Percentiles rank a stretch among this genome's conserved stretches.
Conservation (phyloP, 2,888 invertebrate genomes). For the Helobdella robusta region DNA sequence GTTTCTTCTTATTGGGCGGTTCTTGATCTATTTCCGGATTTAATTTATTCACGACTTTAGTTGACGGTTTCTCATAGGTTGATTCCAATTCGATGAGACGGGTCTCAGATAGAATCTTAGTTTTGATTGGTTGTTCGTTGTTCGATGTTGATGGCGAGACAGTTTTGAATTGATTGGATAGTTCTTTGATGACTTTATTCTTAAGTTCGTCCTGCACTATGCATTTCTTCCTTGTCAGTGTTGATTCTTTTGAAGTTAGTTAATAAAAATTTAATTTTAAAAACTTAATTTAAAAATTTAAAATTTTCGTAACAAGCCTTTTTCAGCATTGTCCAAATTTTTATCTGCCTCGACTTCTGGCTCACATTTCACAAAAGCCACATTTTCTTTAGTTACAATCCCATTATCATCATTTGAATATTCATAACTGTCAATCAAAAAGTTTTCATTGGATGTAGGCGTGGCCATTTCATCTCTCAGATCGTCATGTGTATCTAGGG, state of each 20-base stretch:
- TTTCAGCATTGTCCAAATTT: too few species aligned
- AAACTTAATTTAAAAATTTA: neutral
- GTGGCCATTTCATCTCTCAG: constrained; percentile 7
- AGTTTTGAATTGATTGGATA: neutral
- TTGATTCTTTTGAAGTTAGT: neutral
- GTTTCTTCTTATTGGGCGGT: constrained; percentile 15
- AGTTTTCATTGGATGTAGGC: too few species aligned
- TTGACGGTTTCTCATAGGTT: neutral
- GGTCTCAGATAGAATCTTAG: constrained; percentile 15
- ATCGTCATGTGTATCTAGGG: constrained; percentile 8
- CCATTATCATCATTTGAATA: too few species aligned
- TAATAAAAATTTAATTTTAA: neutral
- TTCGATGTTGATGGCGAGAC: neutral
- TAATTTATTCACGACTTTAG: constrained; percentile 12
- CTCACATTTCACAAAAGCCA: constrained; percentile 9
- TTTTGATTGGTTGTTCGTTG: constrained; percentile 1
- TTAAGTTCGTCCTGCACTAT: neutral
- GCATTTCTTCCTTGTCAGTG: neutral
- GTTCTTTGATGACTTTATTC: neutral
- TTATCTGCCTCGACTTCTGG: too few species aligned
- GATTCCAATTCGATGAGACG: constrained; percentile 11
- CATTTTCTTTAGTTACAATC: too few species aligned
- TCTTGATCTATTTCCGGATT: constrained; percentile 18
- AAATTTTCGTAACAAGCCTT: too few species aligned
- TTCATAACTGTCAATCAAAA: too few species aligned